These are phyloP conservation scores for Scomber scombrus DNA, from an alignment of 2,113 vertebrate species.

Conservation along the genomic window DNA sequence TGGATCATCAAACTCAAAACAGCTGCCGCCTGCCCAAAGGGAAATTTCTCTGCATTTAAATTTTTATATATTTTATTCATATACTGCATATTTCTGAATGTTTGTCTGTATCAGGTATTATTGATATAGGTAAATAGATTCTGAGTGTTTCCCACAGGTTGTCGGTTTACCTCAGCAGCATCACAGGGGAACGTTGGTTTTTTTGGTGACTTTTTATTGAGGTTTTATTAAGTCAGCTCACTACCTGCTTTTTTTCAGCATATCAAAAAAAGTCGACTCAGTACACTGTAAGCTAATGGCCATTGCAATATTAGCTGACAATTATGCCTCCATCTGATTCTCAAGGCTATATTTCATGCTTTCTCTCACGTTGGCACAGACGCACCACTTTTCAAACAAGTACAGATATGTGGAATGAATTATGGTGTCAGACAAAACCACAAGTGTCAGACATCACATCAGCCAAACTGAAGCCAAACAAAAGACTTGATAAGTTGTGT, in stretches of 20 bases:
- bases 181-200: constrained; percentile 1
- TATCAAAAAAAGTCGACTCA: neutral
- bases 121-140: constrained; percentile 23
- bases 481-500: neutral
- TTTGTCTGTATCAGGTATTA: constrained; percentile 18
- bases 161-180: constrained; percentile 5
- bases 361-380: neutral
- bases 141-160: constrained; percentile 25
- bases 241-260: neutral
- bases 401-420: neutral
- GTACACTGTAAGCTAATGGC: constrained; percentile 16
- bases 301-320: neutral
- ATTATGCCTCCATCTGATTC: constrained; percentile 28
- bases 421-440: neutral
- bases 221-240: constrained; percentile 11
- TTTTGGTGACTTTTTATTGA: constrained; percentile 20
- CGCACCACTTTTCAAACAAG: neutral
- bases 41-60: constrained; percentile 4
- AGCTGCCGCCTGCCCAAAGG: constrained; percentile 44
- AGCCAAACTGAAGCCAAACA: neutral
- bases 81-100: neutral
- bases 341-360: neutral
- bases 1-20: constrained; percentile 45
- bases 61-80: constrained; percentile 9
- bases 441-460: constrained; percentile 4